Percentiles rank a stretch among this genome's conserved stretches.
These are phyloP conservation scores for Phasia obesa DNA, from an alignment of 2,888 invertebrate genomes.

Conservation along the genomic window DNA sequence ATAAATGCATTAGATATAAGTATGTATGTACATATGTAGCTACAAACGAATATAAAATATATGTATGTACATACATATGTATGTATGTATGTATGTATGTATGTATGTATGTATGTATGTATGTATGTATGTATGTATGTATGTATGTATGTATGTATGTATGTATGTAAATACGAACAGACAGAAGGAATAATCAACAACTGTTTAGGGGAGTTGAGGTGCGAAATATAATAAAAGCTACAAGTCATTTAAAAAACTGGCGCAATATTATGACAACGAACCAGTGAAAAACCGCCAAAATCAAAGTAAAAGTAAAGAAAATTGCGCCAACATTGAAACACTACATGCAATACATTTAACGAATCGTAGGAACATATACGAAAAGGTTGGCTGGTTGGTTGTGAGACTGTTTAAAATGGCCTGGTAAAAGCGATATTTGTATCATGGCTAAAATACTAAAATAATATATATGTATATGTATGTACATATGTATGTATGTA, in stretches of 20 bases:
- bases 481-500: not conserved
- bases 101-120: not conserved
- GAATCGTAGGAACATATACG: slow-evolving; percentile 14
- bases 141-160: too few species aligned
- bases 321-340: slow-evolving; percentile 61
- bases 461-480: not conserved
- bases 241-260: slow-evolving; percentile 48
- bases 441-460: slow-evolving; percentile 20
- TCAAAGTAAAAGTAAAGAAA: slow-evolving; percentile 66
- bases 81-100: not conserved
- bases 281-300: slow-evolving; percentile 68
- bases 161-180: not conserved
- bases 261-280: slow-evolving; percentile 62
- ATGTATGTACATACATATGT: not conserved
- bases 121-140: slow-evolving; percentile 6
- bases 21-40: too few species aligned
- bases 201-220: not conserved
- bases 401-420: slow-evolving; percentile 5
- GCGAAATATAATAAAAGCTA: slow-evolving; percentile 5
- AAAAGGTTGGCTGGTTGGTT: slow-evolving; percentile 16
- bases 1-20: slow-evolving; percentile 48
- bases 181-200: not conserved
- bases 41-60: slow-evolving; percentile 19
- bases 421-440: slow-evolving; percentile 37
- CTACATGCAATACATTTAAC: slow-evolving; percentile 18